Base-by-base conservation (phyloP, 2,113 vertebrate genomes). In the Burhinus bistriatus region DNA sequence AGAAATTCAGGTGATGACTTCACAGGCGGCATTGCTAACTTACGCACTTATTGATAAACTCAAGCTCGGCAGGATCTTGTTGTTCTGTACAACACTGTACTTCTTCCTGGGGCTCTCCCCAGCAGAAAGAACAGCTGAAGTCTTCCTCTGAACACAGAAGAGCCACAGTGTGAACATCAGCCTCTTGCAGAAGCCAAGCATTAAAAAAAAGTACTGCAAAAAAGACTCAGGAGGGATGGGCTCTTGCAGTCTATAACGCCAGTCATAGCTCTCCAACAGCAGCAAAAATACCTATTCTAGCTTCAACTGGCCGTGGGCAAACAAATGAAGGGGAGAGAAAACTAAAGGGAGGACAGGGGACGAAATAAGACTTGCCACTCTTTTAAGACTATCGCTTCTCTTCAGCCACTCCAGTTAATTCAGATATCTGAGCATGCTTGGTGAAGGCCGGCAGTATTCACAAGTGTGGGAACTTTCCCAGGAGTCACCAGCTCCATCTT, bases 101-200 rank as follows among this genome's bases (percentile, higher is more conserved):
- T 72, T 78, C 42, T 38, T 81, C n/a, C 68, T 44, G 51, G 76
- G 72, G 47, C 16, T 68, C 38, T 72, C 68, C 65, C 81, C 52
- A 79, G n/a, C 29, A 91, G 62, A 85, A 91, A 49, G 61, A 90
- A 80, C 32, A 87, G 26, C n/a, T 58, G 44, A 81, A 82, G 44
- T 52, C 70, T 72, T 87, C 40, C 44, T 75, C 81, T 58, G 54
- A 87, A 65, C 58, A 89, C n/a, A 72, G 64, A n/a, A 62, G 4
- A 76, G 45, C 62, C 47, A 54, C 49, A 85, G 66, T 9, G 73
- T 47, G 49, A 94, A 72, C 15, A 65, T 22, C 57, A 85, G 57
- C 78, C 62, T 77, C 84, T 83, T 76, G 57, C 75, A 90, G 73
- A 94, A 97, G 91, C 58, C 58, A 90, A 93, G 82, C 58, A 72